Base-by-base conservation (phyloP, 2,797 vertebrate species). In the Acropternis orthonyx region DNA sequence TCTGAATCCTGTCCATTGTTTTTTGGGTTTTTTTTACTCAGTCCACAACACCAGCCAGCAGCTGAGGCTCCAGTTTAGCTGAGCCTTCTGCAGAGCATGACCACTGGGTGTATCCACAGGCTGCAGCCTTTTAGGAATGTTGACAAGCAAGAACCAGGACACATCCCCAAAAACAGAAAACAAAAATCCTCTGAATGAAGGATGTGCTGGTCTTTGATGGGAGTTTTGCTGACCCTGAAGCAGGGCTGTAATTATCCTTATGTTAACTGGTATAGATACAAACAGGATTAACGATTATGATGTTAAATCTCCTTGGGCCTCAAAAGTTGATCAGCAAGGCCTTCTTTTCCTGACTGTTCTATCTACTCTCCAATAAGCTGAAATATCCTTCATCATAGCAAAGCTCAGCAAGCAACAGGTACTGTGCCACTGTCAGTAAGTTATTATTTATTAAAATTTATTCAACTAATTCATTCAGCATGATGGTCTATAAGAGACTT, bases 81-180 rank as follows among this genome's bases (percentile, higher is more conserved):
- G 49, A 77, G 7, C 26, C 34, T 65, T 68, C 27, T 43, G 7
- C n/a, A n/a, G 15, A 41, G 12, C 14, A 23, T 0, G 0, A 41
- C 22, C 0, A 0, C 8, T 3, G 28, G 11, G 8, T 69, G 28
- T 48, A 73, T 49, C 27, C 4, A 2, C 26, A 62, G 41, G 16
- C 5, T n/a, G 17, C 8, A 86, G 22, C 18, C 34, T 52, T 44
- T 43, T 32, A 26, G 15, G 14, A 34, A 37, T 78, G n/a, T 30
- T 1, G 2, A 3, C 36, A 67, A 85, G 24, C 1, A 52, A 66
- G 55, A 92, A 27, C 1, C 21, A 58, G 17, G 4, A 4, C 22
- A 59, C 8, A 13, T 7, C 12, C 28, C 14, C 23, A 54, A 37
- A 13, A 82, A 24, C 3, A 51, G 54, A 18, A 61, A 36, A 75